Evolutionary conservation across 2,113 vertebrate genomes (phyloP), one percentile per base, ranked within the genome.

Genomic region (Marcusenius ussheri): DNA sequence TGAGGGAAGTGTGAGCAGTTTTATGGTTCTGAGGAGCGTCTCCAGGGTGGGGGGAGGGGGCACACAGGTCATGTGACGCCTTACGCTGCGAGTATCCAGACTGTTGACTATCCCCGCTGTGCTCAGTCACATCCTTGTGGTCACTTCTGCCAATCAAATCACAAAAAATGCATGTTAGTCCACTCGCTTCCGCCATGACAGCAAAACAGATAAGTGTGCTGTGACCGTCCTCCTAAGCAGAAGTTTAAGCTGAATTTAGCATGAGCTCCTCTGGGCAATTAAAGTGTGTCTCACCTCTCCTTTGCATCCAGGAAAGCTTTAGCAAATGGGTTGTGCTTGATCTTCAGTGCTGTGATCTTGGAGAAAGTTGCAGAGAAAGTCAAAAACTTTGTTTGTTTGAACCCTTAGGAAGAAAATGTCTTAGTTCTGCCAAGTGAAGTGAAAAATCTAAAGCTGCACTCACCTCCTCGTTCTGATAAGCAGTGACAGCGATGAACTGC

Each of bases 381-480:
- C 83, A 84, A 90, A 15, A 92, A 88, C 3, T 56, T 66, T 5
- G 7, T 56, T 66, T 5, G 9, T 84, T 15, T 47, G 8, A 24
- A 0, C 0, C 27, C n/a, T 21, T 35, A 2, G 31, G 31, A 46
- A 49, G 19, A 45, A 21, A 35, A 56, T 1, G 35, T 42, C 74
- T 80, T 80, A 80, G 17, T 80, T 80, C 35, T 42, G 15, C 70
- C 17, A 80, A 80, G 74, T 42, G 35, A 42, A 39, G 39, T 39
- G 35, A 80, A 39, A 39, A 80, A 42, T 19, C 47, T 15, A 74
- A 8, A 74, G 39, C 50, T 17, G 17, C 27, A 19, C 92, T 66
- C 45, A 97, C 96, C 95, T 96, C 96, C 91, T 97, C 96, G 0
- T 97, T 97, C 92, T 97, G 96, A 90, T 97, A 97, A 0, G 96